Conservation (phyloP, 2,113 vertebrate species). For the Scolopax mira region DNA sequence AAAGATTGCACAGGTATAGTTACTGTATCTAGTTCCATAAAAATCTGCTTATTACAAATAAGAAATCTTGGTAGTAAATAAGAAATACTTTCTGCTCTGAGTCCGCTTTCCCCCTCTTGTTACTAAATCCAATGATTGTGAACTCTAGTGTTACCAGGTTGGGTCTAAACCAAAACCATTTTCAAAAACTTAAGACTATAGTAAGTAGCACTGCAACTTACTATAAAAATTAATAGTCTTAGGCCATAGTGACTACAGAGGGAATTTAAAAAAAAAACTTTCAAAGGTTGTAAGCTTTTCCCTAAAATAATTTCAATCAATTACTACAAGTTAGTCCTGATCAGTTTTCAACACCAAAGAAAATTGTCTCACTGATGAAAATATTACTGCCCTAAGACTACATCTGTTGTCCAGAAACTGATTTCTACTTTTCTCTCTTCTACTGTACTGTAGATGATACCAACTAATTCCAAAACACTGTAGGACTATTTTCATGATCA, state of each 20-base stretch:
- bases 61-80: neutral
- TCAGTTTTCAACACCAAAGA: neutral
- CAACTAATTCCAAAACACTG: neutral
- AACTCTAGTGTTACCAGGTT: neutral
- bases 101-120: neutral
- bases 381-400: neutral
- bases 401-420: neutral
- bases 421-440: neutral
- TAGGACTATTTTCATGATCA: neutral
- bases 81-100: neutral
- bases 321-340: neutral
- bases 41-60: neutral
- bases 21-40: neutral
- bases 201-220: neutral
- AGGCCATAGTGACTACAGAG: neutral
- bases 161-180: neutral
- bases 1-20: neutral
- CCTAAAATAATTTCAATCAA: neutral
- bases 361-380: neutral
- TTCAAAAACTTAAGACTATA: neutral
- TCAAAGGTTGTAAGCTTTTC: neutral
- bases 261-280: neutral
- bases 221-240: neutral
- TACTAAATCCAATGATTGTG: neutral
- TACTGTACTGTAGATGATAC: neutral